Evolutionary conservation across 2,797 vertebrate species (phyloP), one percentile per base, ranked within the genome.

Genomic region (Uromys caudimaculatus): DNA sequence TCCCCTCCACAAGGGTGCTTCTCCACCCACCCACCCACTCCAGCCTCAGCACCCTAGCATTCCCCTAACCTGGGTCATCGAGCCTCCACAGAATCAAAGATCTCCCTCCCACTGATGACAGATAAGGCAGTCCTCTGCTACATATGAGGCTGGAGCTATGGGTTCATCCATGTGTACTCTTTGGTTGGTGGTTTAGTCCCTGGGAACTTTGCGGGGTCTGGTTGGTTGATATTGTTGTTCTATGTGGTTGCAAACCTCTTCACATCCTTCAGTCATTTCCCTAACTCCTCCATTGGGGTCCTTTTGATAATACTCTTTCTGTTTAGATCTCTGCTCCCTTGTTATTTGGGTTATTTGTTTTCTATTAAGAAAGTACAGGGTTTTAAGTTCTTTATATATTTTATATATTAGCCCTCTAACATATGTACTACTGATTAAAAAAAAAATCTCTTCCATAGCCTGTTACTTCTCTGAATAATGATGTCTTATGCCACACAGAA

Each of bases 1-100:
- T 69, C 35, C 14, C 32, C 32, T n/a, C 64, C 32, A 69, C 0
- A 2, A n/a, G 6, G 14, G 32, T n/a, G 2, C 6, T 17, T 6
- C 64, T 14, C 2, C 32, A 16, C 60, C 60, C 21, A 60, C 14
- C 64, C 32, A 67, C 32, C 5, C 1, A n/a, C 32, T 69, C 32
- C 35, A n/a, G 14, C 14, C 64, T 69, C 64, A 69, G 14, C 64
- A 35, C 19, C 8, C 14, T 8, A n/a, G 35, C 64, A 69, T 69
- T 69, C 32, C 35, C 64, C 32, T 69, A n/a, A 17, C 6, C 64
- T 69, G 1, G 35, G 32, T 16, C 64, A 69, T n/a, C 1, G 32
- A 69, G 64, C 32, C 6, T 69, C 16, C 64, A 69, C 35, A 69
- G 32, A 14, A 67, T 32, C 64, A n/a, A n/a, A 13, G 32, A 1